These are phyloP conservation scores for Corythoichthys intestinalis DNA, from an alignment of 2,113 vertebrate genomes.

Conservation along the genomic window DNA sequence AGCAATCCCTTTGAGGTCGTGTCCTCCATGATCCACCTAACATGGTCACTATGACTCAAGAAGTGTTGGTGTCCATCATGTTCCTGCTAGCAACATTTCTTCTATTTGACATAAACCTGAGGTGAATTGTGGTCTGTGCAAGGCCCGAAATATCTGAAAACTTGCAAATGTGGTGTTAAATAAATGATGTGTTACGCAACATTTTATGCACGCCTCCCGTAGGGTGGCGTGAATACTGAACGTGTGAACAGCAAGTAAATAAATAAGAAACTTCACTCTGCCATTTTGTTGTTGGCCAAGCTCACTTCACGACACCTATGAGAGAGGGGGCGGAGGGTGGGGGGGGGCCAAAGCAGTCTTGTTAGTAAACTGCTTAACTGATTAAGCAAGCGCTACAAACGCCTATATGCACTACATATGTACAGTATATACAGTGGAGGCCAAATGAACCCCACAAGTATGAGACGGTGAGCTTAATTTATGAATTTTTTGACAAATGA, in stretches of 20 bases:
- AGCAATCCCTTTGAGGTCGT: background rate
- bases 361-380: too few species aligned
- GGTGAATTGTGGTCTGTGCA: background rate
- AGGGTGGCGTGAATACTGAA: background rate
- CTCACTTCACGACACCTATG: background rate
- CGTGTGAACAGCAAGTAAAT: slow-evolving; percentile 10
- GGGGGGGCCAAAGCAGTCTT: too few species aligned
- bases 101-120: background rate
- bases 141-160: background rate
- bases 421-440: too few species aligned
- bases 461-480: background rate
- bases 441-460: too few species aligned
- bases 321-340: too few species aligned
- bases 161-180: slow-evolving; percentile 9
- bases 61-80: background rate
- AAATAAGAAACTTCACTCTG: slow-evolving; percentile 3
- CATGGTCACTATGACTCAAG: background rate
- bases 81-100: background rate
- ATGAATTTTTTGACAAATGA: background rate
- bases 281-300: background rate
- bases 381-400: too few species aligned
- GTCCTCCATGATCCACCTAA: background rate
- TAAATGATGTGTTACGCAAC: slow-evolving; percentile 4
- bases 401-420: too few species aligned
- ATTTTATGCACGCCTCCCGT: slow-evolving; percentile 5